These are phyloP conservation scores for Oceanites oceanicus DNA, from an alignment of 2,113 vertebrate species.

Conservation along the genomic window DNA sequence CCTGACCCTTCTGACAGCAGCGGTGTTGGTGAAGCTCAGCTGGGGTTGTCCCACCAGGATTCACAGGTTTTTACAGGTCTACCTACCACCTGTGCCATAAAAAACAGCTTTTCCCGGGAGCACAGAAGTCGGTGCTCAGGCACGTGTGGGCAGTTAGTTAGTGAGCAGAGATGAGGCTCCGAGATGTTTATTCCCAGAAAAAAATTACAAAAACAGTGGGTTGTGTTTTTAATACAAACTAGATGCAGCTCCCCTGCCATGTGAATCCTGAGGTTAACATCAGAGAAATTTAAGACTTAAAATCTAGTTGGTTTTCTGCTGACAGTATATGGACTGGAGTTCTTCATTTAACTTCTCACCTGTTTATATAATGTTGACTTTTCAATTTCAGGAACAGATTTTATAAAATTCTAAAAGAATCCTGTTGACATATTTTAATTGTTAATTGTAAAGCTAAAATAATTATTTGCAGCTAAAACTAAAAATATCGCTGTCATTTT, in stretches of 20 bases:
- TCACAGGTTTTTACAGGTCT: neutral
- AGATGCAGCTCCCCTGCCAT: neutral
- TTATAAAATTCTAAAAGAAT: neutral
- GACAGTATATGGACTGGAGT: neutral
- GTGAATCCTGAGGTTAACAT: neutral
- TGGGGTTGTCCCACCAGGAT: no score
- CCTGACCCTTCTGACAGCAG: no score
- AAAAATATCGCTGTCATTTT: neutral
- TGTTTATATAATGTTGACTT: neutral
- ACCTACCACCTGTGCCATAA: neutral
- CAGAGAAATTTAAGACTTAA: neutral
- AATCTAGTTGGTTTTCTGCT: neutral
- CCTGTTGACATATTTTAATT: neutral
- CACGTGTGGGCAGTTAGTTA: neutral
- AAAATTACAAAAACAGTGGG: neutral
- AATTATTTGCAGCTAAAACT: neutral
- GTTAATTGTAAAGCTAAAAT: neutral
- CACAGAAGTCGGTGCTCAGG: no score
- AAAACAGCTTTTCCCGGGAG: neutral
- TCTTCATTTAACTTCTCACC: neutral
- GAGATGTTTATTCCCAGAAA: neutral
- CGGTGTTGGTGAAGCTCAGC: fast-evolving
- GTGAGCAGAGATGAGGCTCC: neutral
- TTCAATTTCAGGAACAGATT: neutral
- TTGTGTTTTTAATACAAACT: neutral